Base-by-base conservation (phyloP, 2,113 vertebrate genomes). In the Myrmecophaga tridactyla region DNA sequence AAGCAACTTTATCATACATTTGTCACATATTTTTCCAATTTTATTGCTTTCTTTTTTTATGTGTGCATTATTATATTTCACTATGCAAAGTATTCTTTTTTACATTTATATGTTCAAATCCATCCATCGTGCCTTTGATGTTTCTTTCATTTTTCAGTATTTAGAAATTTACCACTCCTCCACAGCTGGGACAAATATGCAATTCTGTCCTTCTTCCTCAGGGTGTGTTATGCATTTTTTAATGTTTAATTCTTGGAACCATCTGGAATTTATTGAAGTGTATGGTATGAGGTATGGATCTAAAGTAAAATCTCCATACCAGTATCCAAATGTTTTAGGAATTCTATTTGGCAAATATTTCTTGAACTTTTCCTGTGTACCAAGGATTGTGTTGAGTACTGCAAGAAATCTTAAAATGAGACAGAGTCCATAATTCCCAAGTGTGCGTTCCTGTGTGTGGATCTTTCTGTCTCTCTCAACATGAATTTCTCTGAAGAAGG, bases 171-270 rank as follows among this genome's bases (percentile, higher is more conserved):
- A 96, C 95, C 94, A 96, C 81, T 97, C 85, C 60, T 94, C 92
- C 92, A 96, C 97, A 97, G 96, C 96, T 97, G 97, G 97, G 92
- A 96, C 84, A 97, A 97, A 97, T 97, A 97, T 97, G 94, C 96
- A 88, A 96, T 95, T 97, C 88, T 96, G 85, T 96, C 94, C 95
- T 97, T 65, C 86, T 95, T 76, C 95, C 96, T 77, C 85, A 87
- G 95, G 95, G 92, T 97, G 43, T 96, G 94, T 94, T 97, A 18
- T 96, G 81, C 29, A 85, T 91, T 94, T 97, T 87, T 96, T n/a
- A n/a, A 51, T 96, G 77, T 96, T 97, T 96, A 97, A 97, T 97
- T 96, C 92, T 94, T 92, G 70, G 76, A 87, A 51, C 92, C 96
- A 97, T 97, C 97, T 97, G 97, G 97, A 97, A 95, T 96, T 97